These are phyloP conservation scores for Bombus waltoni DNA, from an alignment of 1,140 invertebrate genomes.

Conservation along the genomic window DNA sequence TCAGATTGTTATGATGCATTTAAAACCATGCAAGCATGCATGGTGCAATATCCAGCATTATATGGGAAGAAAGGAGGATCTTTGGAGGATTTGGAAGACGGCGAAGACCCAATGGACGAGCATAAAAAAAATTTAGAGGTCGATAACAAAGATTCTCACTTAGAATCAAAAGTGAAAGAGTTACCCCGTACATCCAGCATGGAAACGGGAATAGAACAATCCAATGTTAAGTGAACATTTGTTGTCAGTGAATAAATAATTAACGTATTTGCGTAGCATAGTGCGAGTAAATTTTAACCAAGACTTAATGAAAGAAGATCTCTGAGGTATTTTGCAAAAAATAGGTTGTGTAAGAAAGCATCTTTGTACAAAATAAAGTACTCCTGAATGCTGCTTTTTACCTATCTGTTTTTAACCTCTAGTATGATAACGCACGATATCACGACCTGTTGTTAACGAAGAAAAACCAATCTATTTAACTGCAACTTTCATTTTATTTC, in stretches of 20 bases:
- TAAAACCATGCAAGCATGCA: conserved; percentile 96
- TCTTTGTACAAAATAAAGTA: conserved; percentile 42
- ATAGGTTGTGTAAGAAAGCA: conserved; percentile 16
- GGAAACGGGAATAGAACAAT: conserved; percentile 53
- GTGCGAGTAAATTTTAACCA: conserved; percentile 26
- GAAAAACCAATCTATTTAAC: not conserved
- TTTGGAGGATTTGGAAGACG: conserved; percentile 74
- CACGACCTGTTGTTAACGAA: not conserved
- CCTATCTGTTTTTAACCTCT: conserved; percentile 1
- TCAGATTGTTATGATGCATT: conserved; percentile 96
- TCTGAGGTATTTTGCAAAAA: not conserved
- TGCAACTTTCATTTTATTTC: too few species aligned
- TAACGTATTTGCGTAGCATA: not conserved
- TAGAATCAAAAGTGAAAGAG: conserved; percentile 26
- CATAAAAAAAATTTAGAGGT: conserved; percentile 12
- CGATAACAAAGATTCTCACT: not conserved
- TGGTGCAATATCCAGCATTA: conserved; percentile 93
- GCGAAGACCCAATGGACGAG: not conserved
- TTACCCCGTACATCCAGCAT: conserved; percentile 33
- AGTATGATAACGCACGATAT: too few species aligned
- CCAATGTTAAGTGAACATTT: conserved; percentile 40
- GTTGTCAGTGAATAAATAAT: conserved; percentile 11
- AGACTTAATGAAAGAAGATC: conserved; percentile 37
- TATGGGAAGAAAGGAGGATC: conserved; percentile 87
- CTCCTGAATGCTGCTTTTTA: conserved; percentile 10